phyloP scores from a whole-genome alignment of 2,797 vertebrate species.

The Hipposideros larvatus region DNA sequence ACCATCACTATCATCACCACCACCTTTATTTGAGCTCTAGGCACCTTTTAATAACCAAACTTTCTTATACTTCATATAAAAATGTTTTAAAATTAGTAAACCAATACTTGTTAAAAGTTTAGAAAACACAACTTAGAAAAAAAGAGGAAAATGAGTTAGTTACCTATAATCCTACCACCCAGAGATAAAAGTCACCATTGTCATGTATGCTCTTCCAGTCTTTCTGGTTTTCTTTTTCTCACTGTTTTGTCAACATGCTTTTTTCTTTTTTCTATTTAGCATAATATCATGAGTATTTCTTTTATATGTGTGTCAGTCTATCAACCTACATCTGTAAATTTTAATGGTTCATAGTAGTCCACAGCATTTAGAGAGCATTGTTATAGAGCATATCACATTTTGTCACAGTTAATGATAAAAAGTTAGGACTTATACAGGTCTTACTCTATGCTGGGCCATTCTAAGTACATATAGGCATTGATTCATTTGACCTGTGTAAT shows the following conservation, averaged over 20 bases:
- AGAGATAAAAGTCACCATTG: neutral
- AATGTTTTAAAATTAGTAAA: constrained; percentile 35
- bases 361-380: neutral
- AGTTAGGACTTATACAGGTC: neutral
- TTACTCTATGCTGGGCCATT: neutral
- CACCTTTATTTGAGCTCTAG: neutral
- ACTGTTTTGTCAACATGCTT: neutral
- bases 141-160: neutral
- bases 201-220: neutral
- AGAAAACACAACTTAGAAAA: neutral
- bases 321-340: neutral
- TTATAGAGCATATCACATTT: neutral
- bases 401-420: neutral
- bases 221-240: neutral
- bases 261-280: neutral
- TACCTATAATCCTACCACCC: neutral
- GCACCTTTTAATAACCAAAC: neutral
- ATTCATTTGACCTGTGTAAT: neutral
- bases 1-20: neutral
- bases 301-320: neutral
- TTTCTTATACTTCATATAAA: neutral
- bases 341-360: neutral
- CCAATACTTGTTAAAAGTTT: neutral
- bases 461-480: neutral
- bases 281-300: neutral